Evolutionary conservation across 2,888 invertebrate species (phyloP), one percentile per base, ranked within the genome.

Genomic region (Labia minor): DNA sequence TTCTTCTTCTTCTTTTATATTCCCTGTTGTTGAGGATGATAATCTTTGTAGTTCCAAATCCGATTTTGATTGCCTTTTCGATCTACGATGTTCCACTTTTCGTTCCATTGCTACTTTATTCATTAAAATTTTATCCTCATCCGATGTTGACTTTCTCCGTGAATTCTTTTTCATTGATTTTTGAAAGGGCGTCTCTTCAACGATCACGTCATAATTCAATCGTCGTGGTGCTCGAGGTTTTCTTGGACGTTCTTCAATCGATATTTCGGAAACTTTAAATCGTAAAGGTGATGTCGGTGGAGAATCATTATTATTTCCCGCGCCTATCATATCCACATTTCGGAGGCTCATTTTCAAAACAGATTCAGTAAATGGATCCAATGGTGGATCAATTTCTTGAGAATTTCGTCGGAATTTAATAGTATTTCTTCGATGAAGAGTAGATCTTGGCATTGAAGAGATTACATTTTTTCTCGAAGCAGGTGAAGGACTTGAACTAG

Each of bases 1-100:
- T 64, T 69, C 71, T 68, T 78, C 76, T 68, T 76, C 76, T 37
- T 74, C 76, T 63, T 68, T 64, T 3, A 67, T 37, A 37, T 69
- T 67, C 62, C 65, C 63, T 14, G 63, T 63, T n/a, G 26, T 63
- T 18, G 61, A 37, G 2, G 18, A 65, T 65, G 37, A 63, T 37
- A 16, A 18, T 65, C 64, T 61, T 68, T 37, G n/a, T n/a, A n/a
- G 6, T 37, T 67, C 14, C 11, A 19, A 16, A n/a, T 37, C 14
- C 49, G 21, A 14, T 67, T 62, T 62, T 62, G n/a, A 18, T 63
- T 18, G 19, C 26, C 49, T 1, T 49, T 37, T 61, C 14, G 19
- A 10, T 65, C 63, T 33, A 10, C 19, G 26, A 62, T 37, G 64
- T 26, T 62, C 18, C 19, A 20, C 19, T 64, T 62, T 49, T 62